Base-by-base conservation (phyloP, 2,888 invertebrate genomes). In the Frankliniella intonsa region DNA sequence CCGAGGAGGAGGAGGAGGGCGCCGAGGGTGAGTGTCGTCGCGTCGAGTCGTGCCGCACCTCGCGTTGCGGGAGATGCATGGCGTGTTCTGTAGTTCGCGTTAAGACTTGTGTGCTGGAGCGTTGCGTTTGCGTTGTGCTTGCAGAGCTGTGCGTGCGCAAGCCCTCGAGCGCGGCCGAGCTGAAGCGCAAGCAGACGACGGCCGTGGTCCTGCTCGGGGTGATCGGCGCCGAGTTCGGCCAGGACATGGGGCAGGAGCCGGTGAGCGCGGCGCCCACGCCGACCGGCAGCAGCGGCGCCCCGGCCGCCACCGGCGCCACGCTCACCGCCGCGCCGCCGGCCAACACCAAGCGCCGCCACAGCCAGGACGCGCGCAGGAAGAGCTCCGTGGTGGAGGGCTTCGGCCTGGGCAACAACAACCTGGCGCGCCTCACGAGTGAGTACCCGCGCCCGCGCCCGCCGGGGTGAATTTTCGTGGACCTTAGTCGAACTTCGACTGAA, bases 201-300 rank as follows among this genome's bases (percentile, higher is more conserved):
- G 97, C 99, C 0, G 97, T 99, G 0, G 97, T 99, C 8, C 89
- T 99, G 82, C 88, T 99, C 76, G 99, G 98, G 0, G 99, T 99
- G 0, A 97, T 99, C 82, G 99, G 99, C 0, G 97, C 99, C 0
- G 98, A 99, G 89, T 99, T 99, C 87, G 99, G 99, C 0, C 97
- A 97, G 87, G 99, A 99, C 87, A 95, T 98, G 81, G 85, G 84
- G 55, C 83, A 82, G 62, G 92, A 91, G 76, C 92, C 92, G 84
- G 82, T 82, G 81, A 14, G 50, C 65, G 55, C 14, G 27, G 81
- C 81, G 80, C 92, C 91, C 76, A 92, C 92, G 84, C 82, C 83
- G 81, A 14, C 50, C 79, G 50, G 5, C 51, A 80, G 69, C 81
- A n/a, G 76, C 85, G 85, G 0, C 19, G 7, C 17, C 62, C 49